Conservation (phyloP, 2,797 vertebrate genomes). For the Pantherophis alleghaniensis region DNA sequence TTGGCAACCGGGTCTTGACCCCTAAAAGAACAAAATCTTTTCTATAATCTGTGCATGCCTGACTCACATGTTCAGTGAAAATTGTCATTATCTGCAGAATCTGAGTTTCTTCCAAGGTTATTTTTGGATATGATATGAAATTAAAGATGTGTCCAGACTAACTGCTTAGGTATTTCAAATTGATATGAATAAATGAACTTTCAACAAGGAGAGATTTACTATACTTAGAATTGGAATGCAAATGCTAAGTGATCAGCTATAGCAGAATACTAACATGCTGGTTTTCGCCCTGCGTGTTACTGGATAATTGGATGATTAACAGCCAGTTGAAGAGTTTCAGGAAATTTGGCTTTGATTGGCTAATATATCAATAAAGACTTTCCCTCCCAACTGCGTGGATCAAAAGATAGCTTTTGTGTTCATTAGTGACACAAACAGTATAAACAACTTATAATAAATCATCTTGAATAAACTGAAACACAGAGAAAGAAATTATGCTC, state of each 20-base stretch:
- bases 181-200: conserved; percentile 56
- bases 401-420: conserved; percentile 20
- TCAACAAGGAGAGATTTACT: conserved; percentile 40
- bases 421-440: conserved; percentile 7
- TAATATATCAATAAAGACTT: conserved; percentile 33
- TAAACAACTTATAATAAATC: conserved; percentile 21
- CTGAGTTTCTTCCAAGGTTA: conserved; percentile 46
- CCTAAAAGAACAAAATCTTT: conserved; percentile 36
- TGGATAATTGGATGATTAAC: conserved; percentile 28
- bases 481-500: not conserved
- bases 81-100: conserved; percentile 31
- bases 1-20: not conserved
- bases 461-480: conserved; percentile 6
- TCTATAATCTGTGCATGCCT: conserved; percentile 38
- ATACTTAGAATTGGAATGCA: conserved; percentile 39
- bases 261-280: conserved; percentile 43
- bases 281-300: not conserved
- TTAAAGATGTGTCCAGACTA: conserved; percentile 35
- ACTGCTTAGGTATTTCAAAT: conserved; percentile 35
- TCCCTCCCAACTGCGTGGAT: not conserved
- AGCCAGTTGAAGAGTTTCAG: conserved; percentile 23
- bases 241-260: conserved; percentile 43
- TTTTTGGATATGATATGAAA: conserved; percentile 4
- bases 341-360: conserved; percentile 24
- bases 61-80: conserved; percentile 20